A percentile compares a stretch with the other conserved stretches of the same genome.
Conservation (phyloP, 1,140 invertebrate genomes). For the Hylyphantes graminicola region DNA sequence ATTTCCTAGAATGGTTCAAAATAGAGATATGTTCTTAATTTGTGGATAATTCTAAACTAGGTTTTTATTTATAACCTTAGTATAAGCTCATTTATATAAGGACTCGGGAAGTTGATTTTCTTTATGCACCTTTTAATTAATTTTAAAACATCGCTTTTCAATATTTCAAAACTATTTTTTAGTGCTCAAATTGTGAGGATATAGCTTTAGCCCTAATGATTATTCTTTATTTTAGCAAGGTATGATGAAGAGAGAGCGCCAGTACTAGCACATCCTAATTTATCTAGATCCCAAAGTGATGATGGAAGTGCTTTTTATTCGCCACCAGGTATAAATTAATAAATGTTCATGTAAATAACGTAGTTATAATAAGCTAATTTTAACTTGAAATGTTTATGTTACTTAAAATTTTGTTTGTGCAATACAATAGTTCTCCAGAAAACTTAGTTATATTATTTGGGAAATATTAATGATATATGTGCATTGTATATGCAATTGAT, state of each 20-base stretch:
- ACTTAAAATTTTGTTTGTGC: background rate
- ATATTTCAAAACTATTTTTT: background rate
- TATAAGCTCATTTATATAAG: too few relatives aligned
- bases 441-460: too few relatives aligned
- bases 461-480: too few relatives aligned
- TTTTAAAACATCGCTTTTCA: background rate
- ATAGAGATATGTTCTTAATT: too few relatives aligned
- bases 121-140: background rate
- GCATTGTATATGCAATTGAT: too few relatives aligned
- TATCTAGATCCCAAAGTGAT: slow-evolving; percentile 58
- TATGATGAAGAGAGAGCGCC: slow-evolving; percentile 45
- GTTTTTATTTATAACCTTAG: too few relatives aligned
- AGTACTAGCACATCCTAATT: slow-evolving; percentile 45
- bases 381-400: background rate
- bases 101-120: background rate
- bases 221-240: background rate
- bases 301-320: slow-evolving; percentile 59
- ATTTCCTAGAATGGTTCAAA: too few relatives aligned
- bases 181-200: background rate
- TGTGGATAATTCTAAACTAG: too few relatives aligned
- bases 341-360: too few relatives aligned
- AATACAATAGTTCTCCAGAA: too few relatives aligned
- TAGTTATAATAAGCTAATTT: too few relatives aligned
- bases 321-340: slow-evolving; percentile 38
- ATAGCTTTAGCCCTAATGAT: slow-evolving; percentile 2